Base-by-base conservation (phyloP, 2,888 invertebrate species). In the Caenorhabditis plicata region DNA sequence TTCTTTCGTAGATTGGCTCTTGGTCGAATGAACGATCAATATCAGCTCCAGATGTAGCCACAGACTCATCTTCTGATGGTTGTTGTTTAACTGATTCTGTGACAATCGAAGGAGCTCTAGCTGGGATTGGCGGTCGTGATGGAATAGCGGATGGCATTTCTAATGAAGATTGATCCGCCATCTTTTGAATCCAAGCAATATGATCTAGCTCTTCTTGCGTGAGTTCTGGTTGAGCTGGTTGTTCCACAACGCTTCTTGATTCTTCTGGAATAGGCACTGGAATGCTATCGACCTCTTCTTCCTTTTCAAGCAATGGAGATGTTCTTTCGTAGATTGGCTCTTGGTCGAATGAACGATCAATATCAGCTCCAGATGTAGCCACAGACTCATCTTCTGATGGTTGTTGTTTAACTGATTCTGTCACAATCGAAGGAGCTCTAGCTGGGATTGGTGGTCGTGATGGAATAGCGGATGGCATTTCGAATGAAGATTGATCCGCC, bases 111-210 rank as follows among this genome's bases (percentile, higher is more conserved):
- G 17, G 15, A 13, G 19, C 13, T 13, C 29, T 5, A 20, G 17
- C 36, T 9, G 38, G 11, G 22, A 40, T 17, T 40, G 19, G 41
- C n/a, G 40, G 29, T 45, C 40, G 36, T 25, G 27, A 15, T 15
- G 32, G 36, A n/a, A n/a, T n/a, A n/a, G n/a, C n/a, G n/a, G n/a
- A n/a, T 26, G 29, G 29, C 13, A 23, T 45, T 13, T 42, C 42
- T 29, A 26, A 42, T 2, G 48, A 46, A 13, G n/a, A 20, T 20
- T 46, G 47, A 7, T 46, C 35, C 13, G 29, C 38, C 38, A 52
- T 27, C 13, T 13, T 7, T 27, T 27, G 29, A 9, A 27, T 27
- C 29, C 29, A 27, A 9, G 29, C 29, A 27, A 27, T 27, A 13
- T 27, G 29, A 27, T 27, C 29, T 7, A 27, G 7, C 29, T 27